These are phyloP conservation scores for Amiota minor DNA, from an alignment of 2,888 invertebrate species.

Conservation along the genomic window DNA sequence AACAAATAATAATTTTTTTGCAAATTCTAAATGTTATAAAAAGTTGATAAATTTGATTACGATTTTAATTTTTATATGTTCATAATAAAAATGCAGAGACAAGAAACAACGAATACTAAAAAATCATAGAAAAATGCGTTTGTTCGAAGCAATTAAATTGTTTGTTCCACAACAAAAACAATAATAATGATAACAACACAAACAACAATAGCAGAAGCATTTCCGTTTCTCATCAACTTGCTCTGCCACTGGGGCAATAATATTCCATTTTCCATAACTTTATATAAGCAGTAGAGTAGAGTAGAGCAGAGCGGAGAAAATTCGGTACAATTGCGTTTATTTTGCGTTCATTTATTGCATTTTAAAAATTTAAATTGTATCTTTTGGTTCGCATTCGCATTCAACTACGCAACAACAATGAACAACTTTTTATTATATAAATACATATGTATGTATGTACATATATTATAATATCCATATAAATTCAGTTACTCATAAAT, in stretches of 20 bases:
- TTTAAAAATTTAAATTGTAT: not conserved
- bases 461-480: not conserved
- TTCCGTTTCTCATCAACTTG: constrained; percentile 51
- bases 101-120: constrained; percentile 7
- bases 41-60: not conserved
- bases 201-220: constrained; percentile 51
- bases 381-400: not conserved
- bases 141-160: constrained; percentile 29
- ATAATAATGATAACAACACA: not conserved
- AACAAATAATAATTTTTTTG: no score
- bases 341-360: not conserved
- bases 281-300: no score
- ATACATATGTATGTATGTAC: not conserved
- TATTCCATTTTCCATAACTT: not conserved
- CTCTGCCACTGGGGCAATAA: not conserved
- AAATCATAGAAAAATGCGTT: constrained; percentile 32
- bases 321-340: not conserved
- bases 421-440: constrained; percentile 11
- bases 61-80: not conserved
- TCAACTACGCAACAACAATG: constrained; percentile 23
- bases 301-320: not conserved
- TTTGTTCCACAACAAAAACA: constrained; percentile 49
- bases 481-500: no score
- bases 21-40: no score
- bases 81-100: no score